Conservation (phyloP, 2,888 invertebrate species). For the Polydrusus tereticollis region DNA sequence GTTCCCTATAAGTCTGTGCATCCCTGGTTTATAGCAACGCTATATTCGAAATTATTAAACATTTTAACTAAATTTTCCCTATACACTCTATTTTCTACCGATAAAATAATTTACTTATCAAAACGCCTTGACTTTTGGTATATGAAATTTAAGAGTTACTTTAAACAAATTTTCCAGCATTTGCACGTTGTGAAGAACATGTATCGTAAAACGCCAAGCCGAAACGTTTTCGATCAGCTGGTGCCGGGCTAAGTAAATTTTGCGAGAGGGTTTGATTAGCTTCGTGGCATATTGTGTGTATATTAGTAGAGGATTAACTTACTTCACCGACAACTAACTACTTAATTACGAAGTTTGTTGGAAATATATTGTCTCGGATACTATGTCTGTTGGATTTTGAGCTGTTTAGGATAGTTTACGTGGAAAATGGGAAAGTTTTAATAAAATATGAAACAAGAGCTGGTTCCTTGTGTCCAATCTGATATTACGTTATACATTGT, state of each 20-base stretch:
- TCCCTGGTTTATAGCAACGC: too few relatives aligned
- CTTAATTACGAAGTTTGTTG: background rate
- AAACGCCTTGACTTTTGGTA: too few relatives aligned
- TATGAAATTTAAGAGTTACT: background rate
- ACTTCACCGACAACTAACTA: background rate
- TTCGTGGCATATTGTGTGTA: constrained; percentile 1
- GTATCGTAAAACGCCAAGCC: background rate
- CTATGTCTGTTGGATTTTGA: background rate
- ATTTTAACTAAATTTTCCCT: too few relatives aligned
- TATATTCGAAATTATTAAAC: too few relatives aligned
- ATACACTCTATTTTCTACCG: too few relatives aligned
- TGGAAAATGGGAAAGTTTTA: background rate
- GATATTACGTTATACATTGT: too few relatives aligned
- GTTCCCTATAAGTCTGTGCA: too few relatives aligned
- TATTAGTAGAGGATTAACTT: background rate
- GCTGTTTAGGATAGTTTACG: background rate
- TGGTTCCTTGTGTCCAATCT: too few relatives aligned
- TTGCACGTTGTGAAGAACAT: background rate
- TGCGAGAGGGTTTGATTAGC: background rate
- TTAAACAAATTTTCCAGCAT: background rate
- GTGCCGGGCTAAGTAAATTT: background rate
- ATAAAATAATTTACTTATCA: too few relatives aligned
- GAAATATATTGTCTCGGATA: background rate
- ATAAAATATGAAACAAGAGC: background rate
- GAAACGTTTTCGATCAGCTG: background rate